Evolutionary conservation across 2,888 invertebrate species (phyloP).

Genomic region (Lobophora halterata): DNA sequence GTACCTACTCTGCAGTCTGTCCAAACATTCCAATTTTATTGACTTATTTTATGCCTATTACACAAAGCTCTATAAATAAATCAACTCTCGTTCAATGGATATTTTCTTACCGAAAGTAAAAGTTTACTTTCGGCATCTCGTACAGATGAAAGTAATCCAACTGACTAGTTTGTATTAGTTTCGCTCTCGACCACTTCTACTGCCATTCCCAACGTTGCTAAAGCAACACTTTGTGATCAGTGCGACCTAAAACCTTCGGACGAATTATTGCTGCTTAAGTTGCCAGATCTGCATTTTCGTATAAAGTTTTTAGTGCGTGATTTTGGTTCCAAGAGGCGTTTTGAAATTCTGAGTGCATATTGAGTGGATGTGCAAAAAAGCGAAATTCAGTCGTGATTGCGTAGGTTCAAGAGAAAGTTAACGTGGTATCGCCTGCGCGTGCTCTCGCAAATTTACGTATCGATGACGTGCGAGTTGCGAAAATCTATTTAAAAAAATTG

Average conservation of each 20-base stretch:
- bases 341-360: slow-evolving; percentile 22
- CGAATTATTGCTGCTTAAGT: slow-evolving; percentile 12
- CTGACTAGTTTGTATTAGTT: slow-evolving; percentile 65
- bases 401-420: slow-evolving; percentile 60
- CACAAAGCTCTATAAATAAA: no score
- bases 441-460: slow-evolving; percentile 50
- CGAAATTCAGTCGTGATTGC: slow-evolving; percentile 60
- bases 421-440: slow-evolving; percentile 48
- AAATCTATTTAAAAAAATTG: slow-evolving; percentile 46
- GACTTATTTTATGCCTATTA: slow-evolving; percentile 1
- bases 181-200: slow-evolving; percentile 62
- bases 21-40: not conserved
- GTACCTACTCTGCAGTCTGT: no score
- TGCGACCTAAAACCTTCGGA: slow-evolving; percentile 25
- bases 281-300: slow-evolving; percentile 1
- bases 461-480: slow-evolving; percentile 56
- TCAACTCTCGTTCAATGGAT: slow-evolving; percentile 23
- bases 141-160: slow-evolving; percentile 72
- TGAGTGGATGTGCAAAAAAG: slow-evolving; percentile 52
- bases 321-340: slow-evolving; percentile 12
- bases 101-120: slow-evolving; percentile 69
- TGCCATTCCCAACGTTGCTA: slow-evolving; percentile 29
- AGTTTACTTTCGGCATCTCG: slow-evolving; percentile 71
- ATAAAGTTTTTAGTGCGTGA: slow-evolving; percentile 7
- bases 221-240: slow-evolving; percentile 29